Percentiles rank a stretch among this genome's conserved stretches.
Conservation (phyloP, 2,888 invertebrate genomes). For the Acrocyrtus sp. region DNA sequence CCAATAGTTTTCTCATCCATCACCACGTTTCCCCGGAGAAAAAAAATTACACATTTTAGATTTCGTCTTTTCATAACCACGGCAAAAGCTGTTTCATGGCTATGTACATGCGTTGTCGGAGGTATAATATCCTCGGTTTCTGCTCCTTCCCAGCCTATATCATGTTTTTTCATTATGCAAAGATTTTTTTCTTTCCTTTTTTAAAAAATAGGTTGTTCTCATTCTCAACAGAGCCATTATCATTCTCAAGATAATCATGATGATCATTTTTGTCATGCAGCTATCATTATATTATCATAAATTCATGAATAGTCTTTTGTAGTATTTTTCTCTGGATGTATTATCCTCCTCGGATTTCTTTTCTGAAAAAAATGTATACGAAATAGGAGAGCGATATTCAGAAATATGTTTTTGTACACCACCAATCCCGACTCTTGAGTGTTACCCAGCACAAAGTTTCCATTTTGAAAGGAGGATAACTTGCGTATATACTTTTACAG, state of each 20-base stretch:
- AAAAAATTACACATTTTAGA: not conserved
- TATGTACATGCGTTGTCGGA: not conserved
- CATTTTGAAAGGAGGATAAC: too few species aligned
- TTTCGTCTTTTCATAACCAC: too few species aligned
- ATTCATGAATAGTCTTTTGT: constrained; percentile 42
- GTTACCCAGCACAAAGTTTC: too few species aligned
- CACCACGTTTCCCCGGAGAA: not conserved
- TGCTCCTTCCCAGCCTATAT: not conserved
- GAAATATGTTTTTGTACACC: too few species aligned
- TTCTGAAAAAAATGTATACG: too few species aligned
- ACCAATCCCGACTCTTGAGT: too few species aligned
- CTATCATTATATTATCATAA: constrained; percentile 30
- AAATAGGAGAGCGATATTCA: too few species aligned
- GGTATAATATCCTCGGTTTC: not conserved
- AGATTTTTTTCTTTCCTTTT: constrained; percentile 1
- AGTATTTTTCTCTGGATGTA: constrained; percentile 1
- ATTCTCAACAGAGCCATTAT: constrained; percentile 54
- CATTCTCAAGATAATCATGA: constrained; percentile 42
- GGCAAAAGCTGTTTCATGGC: not conserved
- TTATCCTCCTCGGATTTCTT: too few species aligned
- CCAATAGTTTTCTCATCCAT: not conserved
- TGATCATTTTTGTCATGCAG: constrained; percentile 48
- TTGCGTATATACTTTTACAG: too few species aligned
- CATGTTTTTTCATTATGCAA: constrained; percentile 11
- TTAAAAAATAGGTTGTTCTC: constrained; percentile 18